Evolutionary conservation across 2,797 vertebrate species (phyloP).

Genomic region (Pantherophis alleghaniensis): DNA sequence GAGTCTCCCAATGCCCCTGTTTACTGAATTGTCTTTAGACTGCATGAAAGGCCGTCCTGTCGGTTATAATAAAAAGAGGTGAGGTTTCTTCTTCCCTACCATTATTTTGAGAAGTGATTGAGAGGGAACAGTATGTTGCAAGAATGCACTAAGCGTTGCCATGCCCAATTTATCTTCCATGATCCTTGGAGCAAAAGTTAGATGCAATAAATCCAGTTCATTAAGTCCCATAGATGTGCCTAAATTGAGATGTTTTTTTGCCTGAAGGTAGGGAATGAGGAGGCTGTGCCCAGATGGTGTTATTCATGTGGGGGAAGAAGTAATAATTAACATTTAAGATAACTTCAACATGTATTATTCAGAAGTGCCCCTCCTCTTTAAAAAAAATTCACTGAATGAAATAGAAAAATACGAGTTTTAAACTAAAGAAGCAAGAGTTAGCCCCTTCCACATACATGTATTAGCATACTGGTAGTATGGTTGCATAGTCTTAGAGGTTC

Average conservation of each 20-base stretch:
- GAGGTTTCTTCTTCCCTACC: background rate
- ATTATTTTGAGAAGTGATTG: background rate
- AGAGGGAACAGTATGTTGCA: background rate
- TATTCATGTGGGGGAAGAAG: background rate
- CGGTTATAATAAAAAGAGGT: background rate
- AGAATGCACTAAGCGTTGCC: background rate
- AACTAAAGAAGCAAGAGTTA: background rate
- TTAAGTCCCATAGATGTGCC: background rate
- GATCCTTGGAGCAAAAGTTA: background rate
- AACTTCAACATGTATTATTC: background rate
- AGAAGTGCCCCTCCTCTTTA: background rate
- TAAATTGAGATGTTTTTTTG: background rate
- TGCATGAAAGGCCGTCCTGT: background rate
- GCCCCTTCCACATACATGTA: background rate
- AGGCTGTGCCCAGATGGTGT: background rate
- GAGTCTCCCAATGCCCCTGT: background rate
- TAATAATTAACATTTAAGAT: background rate
- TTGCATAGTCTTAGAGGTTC: background rate
- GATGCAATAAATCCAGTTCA: background rate
- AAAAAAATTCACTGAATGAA: background rate
- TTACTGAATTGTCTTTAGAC: background rate
- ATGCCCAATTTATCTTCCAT: background rate
- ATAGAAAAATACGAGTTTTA: background rate
- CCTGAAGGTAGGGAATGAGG: background rate
- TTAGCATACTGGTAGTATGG: background rate